Evolutionary conservation across 2,888 invertebrate genomes (phyloP).

Genomic region (Pristionchus entomophagus): DNA sequence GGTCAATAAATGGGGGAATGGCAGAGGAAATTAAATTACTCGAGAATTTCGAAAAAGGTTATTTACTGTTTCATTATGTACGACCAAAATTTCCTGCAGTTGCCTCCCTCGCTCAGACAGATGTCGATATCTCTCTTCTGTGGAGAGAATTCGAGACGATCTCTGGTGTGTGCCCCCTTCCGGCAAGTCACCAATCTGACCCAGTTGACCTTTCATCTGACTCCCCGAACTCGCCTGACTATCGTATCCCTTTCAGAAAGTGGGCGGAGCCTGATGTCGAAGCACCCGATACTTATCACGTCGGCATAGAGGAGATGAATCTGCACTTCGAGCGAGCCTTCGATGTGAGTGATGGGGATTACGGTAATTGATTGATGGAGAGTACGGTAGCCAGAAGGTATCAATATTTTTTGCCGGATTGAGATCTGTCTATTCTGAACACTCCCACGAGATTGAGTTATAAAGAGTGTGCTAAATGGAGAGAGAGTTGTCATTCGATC

Average conservation of each 20-base stretch:
- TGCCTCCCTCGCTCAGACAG: slow-evolving; percentile 26
- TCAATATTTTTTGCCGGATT: too few relatives aligned
- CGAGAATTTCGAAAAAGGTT: too few relatives aligned
- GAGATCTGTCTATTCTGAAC: too few relatives aligned
- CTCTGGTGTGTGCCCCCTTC: slow-evolving; percentile 39
- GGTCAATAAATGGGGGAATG: too few relatives aligned
- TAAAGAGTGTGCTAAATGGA: too few relatives aligned
- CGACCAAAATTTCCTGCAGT: slow-evolving; percentile 15
- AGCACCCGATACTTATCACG: not conserved
- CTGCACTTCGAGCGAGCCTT: slow-evolving; percentile 45
- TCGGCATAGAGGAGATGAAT: slow-evolving; percentile 43
- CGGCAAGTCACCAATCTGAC: not conserved
- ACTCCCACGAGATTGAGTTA: too few relatives aligned
- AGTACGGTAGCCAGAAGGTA: not conserved
- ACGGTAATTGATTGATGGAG: too few relatives aligned
- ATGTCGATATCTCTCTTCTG: slow-evolving; percentile 26
- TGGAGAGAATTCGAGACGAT: not conserved
- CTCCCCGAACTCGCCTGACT: not conserved
- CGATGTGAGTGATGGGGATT: slow-evolving; percentile 25
- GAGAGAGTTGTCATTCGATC: too few relatives aligned
- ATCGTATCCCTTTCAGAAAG: not conserved
- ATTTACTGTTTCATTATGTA: too few relatives aligned
- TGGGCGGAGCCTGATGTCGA: not conserved
- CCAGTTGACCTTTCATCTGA: not conserved
- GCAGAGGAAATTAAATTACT: too few relatives aligned